These are phyloP conservation scores for Leptinotarsa peninsularis DNA, from an alignment of 2,888 invertebrate genomes.

Conservation along the genomic window DNA sequence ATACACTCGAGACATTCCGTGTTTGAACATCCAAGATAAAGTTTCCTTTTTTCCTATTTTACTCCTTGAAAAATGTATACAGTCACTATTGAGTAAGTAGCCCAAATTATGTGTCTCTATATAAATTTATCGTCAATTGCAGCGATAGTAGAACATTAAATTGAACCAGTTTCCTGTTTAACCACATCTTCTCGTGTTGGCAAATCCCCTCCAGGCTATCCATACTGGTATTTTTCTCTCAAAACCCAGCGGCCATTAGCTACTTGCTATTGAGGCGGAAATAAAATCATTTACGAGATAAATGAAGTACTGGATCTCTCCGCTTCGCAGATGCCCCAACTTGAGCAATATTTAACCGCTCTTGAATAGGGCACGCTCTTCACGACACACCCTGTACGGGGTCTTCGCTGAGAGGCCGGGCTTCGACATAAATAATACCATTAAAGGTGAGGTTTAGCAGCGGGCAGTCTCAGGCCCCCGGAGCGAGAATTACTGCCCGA, in stretches of 20 bases:
- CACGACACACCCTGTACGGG: slow-evolving; percentile 48
- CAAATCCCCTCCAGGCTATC: neutral
- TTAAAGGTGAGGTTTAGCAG: slow-evolving; percentile 68
- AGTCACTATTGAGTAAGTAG: too few species aligned
- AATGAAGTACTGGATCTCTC: neutral
- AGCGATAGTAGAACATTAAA: too few species aligned
- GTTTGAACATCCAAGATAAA: too few species aligned
- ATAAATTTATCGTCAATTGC: too few species aligned
- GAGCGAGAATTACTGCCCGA: slow-evolving; percentile 67
- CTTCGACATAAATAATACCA: slow-evolving; percentile 67
- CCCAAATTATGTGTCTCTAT: too few species aligned
- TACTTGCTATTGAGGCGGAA: neutral
- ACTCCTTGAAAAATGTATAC: too few species aligned
- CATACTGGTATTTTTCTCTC: neutral
- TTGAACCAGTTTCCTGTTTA: too few species aligned
- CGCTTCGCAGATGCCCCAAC: slow-evolving; percentile 1
- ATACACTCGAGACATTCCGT: too few species aligned
- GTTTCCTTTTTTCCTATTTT: too few species aligned
- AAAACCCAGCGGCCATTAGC: neutral
- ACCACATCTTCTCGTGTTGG: too few species aligned
- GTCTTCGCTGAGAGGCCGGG: slow-evolving; percentile 59
- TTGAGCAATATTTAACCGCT: slow-evolving; percentile 37
- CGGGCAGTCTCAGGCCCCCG: slow-evolving; percentile 63
- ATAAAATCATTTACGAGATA: neutral
- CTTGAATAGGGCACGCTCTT: slow-evolving; percentile 21